These are phyloP conservation scores for Diplazon laetatorius DNA, from an alignment of 2,888 invertebrate species.

Conservation along the genomic window DNA sequence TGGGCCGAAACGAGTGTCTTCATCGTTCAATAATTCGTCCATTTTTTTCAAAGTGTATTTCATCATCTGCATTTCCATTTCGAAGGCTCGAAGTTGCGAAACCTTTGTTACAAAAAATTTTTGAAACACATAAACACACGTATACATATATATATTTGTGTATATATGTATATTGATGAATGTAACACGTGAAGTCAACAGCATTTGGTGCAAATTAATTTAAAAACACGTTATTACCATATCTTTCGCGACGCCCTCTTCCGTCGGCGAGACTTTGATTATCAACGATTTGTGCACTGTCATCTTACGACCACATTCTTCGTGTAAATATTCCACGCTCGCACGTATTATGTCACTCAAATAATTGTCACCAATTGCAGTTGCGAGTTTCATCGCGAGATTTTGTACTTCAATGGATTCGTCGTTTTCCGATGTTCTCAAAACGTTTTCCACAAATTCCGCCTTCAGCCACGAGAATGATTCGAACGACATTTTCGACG, in stretches of 20 bases:
- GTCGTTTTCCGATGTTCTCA: slow-evolving; percentile 72
- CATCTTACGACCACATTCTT: slow-evolving; percentile 59
- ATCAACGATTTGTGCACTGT: slow-evolving; percentile 73
- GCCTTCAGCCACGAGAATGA: slow-evolving; percentile 73
- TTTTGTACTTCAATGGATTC: slow-evolving; percentile 72
- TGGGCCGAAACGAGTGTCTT: slow-evolving; percentile 69
- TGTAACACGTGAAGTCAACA: too few relatives aligned
- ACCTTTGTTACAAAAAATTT: slow-evolving; percentile 67
- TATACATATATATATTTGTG: too few relatives aligned
- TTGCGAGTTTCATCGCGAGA: slow-evolving; percentile 74
- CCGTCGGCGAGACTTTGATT: slow-evolving; percentile 80
- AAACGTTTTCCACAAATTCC: slow-evolving; percentile 72
- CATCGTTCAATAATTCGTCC: slow-evolving; percentile 70
- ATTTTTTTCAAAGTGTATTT: slow-evolving; percentile 74
- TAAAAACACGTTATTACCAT: slow-evolving; percentile 67
- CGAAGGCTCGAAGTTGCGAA: slow-evolving; percentile 66
- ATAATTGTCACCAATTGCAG: slow-evolving; percentile 79
- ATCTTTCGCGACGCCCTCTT: slow-evolving; percentile 80
- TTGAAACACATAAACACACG: background rate
- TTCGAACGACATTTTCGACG: slow-evolving; percentile 38
- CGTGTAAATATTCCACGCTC: slow-evolving; percentile 68
- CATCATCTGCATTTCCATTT: slow-evolving; percentile 78
- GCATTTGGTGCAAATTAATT: too few relatives aligned
- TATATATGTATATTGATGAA: too few relatives aligned
- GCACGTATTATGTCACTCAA: slow-evolving; percentile 78